Conservation (phyloP, 2,888 invertebrate genomes). For the Dasypogon diadema region DNA sequence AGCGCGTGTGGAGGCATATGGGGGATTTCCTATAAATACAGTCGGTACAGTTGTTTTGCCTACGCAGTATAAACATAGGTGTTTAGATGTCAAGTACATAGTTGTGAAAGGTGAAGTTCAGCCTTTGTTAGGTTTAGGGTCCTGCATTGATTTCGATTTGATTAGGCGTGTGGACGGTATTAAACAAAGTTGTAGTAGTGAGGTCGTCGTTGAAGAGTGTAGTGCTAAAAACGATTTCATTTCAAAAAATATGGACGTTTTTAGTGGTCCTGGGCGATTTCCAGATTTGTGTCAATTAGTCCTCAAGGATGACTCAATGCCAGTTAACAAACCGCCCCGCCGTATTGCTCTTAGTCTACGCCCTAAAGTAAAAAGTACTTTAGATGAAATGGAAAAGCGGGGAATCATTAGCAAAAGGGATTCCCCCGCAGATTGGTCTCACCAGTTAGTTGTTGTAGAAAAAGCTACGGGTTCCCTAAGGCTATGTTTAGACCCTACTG, state of each 20-base stretch:
- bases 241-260: slow-evolving; percentile 32
- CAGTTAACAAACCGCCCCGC: slow-evolving; percentile 51
- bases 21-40: not conserved
- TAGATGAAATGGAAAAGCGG: slow-evolving; percentile 54
- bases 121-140: not conserved
- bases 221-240: not conserved
- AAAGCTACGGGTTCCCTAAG: slow-evolving; percentile 24
- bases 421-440: slow-evolving; percentile 48
- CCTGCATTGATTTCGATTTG: not conserved
- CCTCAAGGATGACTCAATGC: slow-evolving; percentile 33
- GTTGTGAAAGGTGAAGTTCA: not conserved
- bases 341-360: slow-evolving; percentile 56
- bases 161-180: not conserved
- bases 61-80: not conserved
- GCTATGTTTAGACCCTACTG: slow-evolving; percentile 40
- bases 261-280: slow-evolving; percentile 46
- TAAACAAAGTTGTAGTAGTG: not conserved
- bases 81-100: not conserved
- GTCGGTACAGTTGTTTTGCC: not conserved
- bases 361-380: slow-evolving; percentile 53
- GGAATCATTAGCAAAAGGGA: slow-evolving; percentile 55
- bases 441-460: slow-evolving; percentile 51
- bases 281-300: slow-evolving; percentile 40
- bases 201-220: not conserved
- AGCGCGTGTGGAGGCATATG: not conserved